phyloP scores from a whole-genome alignment of 2,888 invertebrate species.

The Galeopsomyia nigrocyanea region DNA sequence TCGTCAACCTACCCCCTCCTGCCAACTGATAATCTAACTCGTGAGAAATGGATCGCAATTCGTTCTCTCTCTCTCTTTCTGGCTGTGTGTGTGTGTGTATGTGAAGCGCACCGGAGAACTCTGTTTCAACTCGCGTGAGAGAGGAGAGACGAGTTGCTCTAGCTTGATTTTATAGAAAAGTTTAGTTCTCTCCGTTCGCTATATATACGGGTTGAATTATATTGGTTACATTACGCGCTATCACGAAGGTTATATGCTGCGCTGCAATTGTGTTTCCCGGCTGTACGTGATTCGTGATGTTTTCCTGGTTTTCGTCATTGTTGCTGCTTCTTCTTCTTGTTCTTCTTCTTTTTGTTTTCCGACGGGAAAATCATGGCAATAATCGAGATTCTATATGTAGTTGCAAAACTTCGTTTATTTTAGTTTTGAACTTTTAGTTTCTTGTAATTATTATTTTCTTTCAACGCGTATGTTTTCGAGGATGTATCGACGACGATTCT shows the following conservation, averaged over 20 bases:
- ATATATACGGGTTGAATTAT: not conserved
- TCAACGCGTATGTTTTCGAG: no score
- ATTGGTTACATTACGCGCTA: constrained; percentile 17
- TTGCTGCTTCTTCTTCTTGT: no score
- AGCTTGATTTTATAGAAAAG: not conserved
- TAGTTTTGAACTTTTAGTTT: no score
- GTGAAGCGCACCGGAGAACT: constrained; percentile 39
- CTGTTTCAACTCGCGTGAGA: constrained; percentile 16
- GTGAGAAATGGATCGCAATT: constrained; percentile 49
- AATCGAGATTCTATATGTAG: no score
- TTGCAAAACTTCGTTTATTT: no score
- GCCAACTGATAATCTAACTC: constrained; percentile 43
- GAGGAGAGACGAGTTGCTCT: not conserved
- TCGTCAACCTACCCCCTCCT: no score
- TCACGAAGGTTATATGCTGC: not conserved
- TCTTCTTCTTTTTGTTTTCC: no score
- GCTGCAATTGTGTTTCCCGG: no score
- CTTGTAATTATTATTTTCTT: no score
- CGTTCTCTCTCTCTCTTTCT: no score
- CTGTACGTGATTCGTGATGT: not conserved
- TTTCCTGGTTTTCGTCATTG: not conserved
- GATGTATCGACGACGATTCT: no score
- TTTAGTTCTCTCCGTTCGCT: not conserved
- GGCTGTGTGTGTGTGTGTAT: constrained; percentile 16
- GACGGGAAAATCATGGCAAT: no score